Conservation (phyloP, 1,140 invertebrate genomes). For the Oreohelix idahoensis region DNA sequence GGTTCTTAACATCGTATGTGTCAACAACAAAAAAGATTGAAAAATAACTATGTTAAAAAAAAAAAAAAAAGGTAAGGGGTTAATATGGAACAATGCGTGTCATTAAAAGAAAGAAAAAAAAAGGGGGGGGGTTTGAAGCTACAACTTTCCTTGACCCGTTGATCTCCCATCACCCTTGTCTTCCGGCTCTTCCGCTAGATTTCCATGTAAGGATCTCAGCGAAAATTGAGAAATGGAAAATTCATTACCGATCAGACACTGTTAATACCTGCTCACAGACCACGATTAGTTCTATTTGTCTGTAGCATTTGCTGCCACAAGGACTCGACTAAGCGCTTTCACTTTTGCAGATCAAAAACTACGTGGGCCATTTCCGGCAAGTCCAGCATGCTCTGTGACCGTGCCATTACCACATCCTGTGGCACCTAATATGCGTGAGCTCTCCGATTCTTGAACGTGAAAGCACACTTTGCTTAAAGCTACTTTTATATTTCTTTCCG, state of each 20-base stretch:
- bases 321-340: constrained; percentile 20
- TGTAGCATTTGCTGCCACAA: background rate
- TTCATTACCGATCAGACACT: constrained; percentile 7
- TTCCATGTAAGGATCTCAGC: background rate
- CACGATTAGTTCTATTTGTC: constrained; percentile 6
- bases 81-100: no score
- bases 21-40: no score
- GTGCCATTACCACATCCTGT: background rate
- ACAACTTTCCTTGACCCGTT: background rate
- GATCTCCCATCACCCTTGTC: background rate
- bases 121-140: no score
- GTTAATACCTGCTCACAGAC: background rate
- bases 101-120: no score
- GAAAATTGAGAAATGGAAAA: constrained; percentile 37
- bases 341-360: constrained; percentile 22
- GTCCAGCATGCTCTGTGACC: background rate
- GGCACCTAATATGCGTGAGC: background rate
- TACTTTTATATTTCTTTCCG: no score
- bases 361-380: constrained; percentile 32
- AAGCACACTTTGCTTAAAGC: background rate
- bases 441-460: background rate
- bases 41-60: no score
- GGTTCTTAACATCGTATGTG: no score
- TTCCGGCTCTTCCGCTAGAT: background rate
- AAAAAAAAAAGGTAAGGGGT: no score